Conservation (phyloP, 2,888 invertebrate species). For the Halocaridina rubra region DNA sequence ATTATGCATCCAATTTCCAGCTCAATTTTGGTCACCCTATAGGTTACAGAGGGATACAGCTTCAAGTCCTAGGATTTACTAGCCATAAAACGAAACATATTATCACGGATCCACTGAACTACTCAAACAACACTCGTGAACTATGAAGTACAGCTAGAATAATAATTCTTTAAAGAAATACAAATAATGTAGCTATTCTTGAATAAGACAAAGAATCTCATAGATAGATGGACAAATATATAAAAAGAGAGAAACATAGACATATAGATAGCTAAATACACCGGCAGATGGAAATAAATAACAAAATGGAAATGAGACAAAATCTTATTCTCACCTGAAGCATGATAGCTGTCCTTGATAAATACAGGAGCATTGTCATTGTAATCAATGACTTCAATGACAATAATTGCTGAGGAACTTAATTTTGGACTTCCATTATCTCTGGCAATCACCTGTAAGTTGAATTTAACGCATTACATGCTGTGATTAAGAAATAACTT, state of each 20-base stretch:
- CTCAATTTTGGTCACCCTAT: no score
- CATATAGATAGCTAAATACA: no score
- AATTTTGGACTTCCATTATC: slow-evolving; percentile 84
- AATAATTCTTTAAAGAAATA: slow-evolving; percentile 75
- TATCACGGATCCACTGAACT: no score
- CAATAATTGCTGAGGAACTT: slow-evolving; percentile 79
- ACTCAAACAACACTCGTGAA: no score
- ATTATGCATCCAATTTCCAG: no score
- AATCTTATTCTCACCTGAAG: slow-evolving; percentile 66
- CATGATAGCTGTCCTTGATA: slow-evolving; percentile 78
- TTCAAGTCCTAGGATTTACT: no score
- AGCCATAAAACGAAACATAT: not conserved
- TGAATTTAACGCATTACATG: no score
- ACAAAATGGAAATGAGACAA: not conserved
- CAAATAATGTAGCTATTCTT: not conserved
- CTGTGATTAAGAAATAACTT: no score
- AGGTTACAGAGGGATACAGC: no score
- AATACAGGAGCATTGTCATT: slow-evolving; percentile 94
- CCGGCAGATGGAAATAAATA: not conserved
- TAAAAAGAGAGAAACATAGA: no score
- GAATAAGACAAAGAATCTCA: no score
- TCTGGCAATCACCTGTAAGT: slow-evolving; percentile 82
- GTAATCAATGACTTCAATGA: slow-evolving; percentile 85
- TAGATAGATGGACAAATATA: no score
- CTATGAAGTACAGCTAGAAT: not conserved